Evolutionary conservation across 2,113 vertebrate species (phyloP).

Genomic region (Toxotes chatareus): DNA sequence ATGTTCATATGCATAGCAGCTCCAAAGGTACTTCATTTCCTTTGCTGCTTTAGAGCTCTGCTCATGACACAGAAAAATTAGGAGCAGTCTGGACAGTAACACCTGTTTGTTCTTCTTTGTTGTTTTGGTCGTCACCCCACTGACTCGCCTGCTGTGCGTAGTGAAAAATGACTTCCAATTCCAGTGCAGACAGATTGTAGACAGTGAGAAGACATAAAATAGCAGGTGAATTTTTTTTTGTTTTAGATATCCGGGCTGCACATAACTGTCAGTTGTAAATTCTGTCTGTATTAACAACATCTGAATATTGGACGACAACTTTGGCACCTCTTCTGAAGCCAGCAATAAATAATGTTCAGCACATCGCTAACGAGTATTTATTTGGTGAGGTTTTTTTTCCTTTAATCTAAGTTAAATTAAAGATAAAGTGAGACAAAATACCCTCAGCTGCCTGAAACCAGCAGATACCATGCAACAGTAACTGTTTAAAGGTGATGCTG

Average conservation of each 20-base stretch:
- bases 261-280: conserved; percentile 54
- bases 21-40: neutral
- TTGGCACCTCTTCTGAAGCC: neutral
- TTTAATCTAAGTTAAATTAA: neutral
- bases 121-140: neutral
- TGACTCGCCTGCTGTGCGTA: conserved; percentile 14
- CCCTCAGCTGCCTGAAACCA: neutral
- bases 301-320: neutral
- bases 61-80: neutral
- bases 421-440: neutral
- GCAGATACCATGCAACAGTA: neutral
- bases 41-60: neutral
- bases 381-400: neutral
- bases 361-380: neutral
- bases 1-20: neutral
- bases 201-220: conserved; percentile 53
- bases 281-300: conserved; percentile 14
- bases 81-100: conserved; percentile 15
- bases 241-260: conserved; percentile 36
- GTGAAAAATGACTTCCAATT: conserved; percentile 39
- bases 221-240: conserved; percentile 17
- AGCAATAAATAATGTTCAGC: too few relatives aligned
- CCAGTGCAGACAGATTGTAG: conserved; percentile 43
- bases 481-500: neutral
- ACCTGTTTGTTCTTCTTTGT: neutral